Evolutionary conservation across 2,113 vertebrate species (phyloP).

Genomic region (Bambusicola thoracicus): DNA sequence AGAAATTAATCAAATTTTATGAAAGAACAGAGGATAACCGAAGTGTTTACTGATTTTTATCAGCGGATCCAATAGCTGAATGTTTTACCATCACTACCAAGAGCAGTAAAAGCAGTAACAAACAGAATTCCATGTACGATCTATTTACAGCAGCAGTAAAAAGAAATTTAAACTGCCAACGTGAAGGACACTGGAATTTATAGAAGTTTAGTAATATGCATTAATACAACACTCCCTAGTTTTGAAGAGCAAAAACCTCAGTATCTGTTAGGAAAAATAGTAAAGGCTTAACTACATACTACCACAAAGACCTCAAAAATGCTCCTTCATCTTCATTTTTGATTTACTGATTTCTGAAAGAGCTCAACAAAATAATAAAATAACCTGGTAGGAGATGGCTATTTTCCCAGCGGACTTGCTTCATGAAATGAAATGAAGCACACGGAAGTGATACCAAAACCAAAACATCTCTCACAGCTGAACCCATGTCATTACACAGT

Average conservation of each 20-base stretch:
- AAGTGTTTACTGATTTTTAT: slow-evolving; percentile 41
- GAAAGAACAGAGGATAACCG: not conserved
- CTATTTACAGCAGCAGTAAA: slow-evolving; percentile 37
- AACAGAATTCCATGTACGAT: slow-evolving; percentile 1
- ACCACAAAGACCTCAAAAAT: not conserved
- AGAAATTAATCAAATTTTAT: slow-evolving; percentile 38
- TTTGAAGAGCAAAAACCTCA: not conserved
- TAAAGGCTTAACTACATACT: not conserved
- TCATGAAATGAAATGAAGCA: not conserved
- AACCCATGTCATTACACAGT: not conserved
- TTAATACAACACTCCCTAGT: not conserved
- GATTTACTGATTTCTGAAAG: slow-evolving; percentile 11
- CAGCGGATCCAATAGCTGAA: not conserved
- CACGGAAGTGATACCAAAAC: not conserved
- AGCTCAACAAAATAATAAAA: slow-evolving; percentile 36
- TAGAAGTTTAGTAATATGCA: slow-evolving; percentile 28
- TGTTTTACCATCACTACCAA: not conserved
- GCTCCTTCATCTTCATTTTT: slow-evolving; percentile 11
- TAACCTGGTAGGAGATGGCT: not conserved
- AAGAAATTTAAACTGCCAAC: not conserved
- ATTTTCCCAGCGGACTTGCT: slow-evolving; percentile 15
- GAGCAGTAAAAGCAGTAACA: not conserved
- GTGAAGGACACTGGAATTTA: slow-evolving; percentile 55
- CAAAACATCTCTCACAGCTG: not conserved
- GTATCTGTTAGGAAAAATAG: not conserved